phyloP scores from a whole-genome alignment of 2,888 invertebrate genomes.

The Hypselothyrea guttata region DNA sequence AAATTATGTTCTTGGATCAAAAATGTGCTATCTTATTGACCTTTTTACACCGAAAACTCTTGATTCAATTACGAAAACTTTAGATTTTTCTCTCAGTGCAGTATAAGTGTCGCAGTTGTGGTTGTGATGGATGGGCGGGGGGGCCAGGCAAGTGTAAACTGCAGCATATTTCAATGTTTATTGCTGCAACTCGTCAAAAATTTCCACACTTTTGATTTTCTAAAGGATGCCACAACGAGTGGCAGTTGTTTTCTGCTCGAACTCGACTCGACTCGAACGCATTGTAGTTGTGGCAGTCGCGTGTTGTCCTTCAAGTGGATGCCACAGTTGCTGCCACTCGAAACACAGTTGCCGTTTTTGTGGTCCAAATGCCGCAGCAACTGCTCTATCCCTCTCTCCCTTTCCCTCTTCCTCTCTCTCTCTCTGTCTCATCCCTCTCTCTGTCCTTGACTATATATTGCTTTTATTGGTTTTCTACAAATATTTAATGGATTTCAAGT shows the following conservation, averaged over 20 bases:
- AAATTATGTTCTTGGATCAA: too few relatives aligned
- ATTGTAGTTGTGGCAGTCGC: slow-evolving; percentile 65
- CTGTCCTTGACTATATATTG: slow-evolving; percentile 37
- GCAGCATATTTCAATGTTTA: slow-evolving; percentile 63
- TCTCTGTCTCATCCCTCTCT: neutral
- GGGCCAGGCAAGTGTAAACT: slow-evolving; percentile 50
- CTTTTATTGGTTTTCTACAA: slow-evolving; percentile 76
- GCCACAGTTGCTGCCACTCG: slow-evolving; percentile 39
- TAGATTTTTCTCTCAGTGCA: too few relatives aligned
- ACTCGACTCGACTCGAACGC: slow-evolving; percentile 7
- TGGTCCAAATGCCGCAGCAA: slow-evolving; percentile 44
- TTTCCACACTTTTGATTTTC: slow-evolving; percentile 75
- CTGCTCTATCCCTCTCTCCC: slow-evolving; percentile 1
- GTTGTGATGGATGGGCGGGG: neutral
- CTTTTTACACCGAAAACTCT: too few relatives aligned
- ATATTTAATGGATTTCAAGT: slow-evolving; percentile 78
- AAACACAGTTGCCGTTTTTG: slow-evolving; percentile 74
- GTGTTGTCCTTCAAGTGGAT: slow-evolving; percentile 71
- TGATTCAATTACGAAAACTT: too few relatives aligned
- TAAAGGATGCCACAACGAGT: slow-evolving; percentile 61
- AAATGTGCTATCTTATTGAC: too few relatives aligned
- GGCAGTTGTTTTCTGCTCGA: slow-evolving; percentile 30
- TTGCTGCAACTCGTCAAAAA: slow-evolving; percentile 51
- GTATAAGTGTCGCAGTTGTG: too few relatives aligned
- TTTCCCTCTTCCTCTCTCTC: neutral